Evolutionary conservation across 1,140 invertebrate genomes (phyloP), one percentile per base, ranked within the genome.

Genomic region (Centruroides sculpturatus): DNA sequence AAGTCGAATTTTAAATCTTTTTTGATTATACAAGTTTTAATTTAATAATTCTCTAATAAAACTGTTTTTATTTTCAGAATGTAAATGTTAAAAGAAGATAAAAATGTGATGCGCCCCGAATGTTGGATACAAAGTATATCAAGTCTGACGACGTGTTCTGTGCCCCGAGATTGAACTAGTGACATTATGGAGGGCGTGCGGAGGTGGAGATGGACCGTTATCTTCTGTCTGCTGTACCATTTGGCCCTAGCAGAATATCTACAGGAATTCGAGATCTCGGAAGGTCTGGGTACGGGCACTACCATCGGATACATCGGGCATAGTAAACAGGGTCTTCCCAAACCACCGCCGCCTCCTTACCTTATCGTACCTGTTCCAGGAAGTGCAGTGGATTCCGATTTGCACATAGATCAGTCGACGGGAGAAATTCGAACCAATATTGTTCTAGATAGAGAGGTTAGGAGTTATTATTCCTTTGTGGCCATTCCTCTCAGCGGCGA

Each of bases 381-480:
- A 58, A 87, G 85, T 67, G 82, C 83, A 57, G 87, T 92, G n/a
- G 89, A 92, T 67, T 83, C 83, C 11, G 90, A 94, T 71, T 76
- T 98, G 47, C 78, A 79, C 54, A 88, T 98, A 59, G 88, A 97
- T 70, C 81, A 85, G 35, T 83, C 82, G 47, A 92, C 89, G 0
- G 95, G 95, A 1, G 89, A 94, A 73, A 96, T 98, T 66, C 79
- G 83, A 56, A 94, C 92, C 8, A 82, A 82, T 69, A 83, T 86
- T 4, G 79, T 81, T 9, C 75, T 98, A 68, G 95, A 99, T 74
- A 82, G 94, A 50, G 95, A 98, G 72, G 83, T 81, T 47, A 78
- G 87, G 34, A 80, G 85, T 10, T 87, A 86, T 11, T 95, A 96
- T 70, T 87, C 85, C 11, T 77, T 96, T 57, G 86, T 95, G 5